Evolutionary conservation across 92 coral and sea anemone species (phyloP).

Genomic region (Diadumene lineata): DNA sequence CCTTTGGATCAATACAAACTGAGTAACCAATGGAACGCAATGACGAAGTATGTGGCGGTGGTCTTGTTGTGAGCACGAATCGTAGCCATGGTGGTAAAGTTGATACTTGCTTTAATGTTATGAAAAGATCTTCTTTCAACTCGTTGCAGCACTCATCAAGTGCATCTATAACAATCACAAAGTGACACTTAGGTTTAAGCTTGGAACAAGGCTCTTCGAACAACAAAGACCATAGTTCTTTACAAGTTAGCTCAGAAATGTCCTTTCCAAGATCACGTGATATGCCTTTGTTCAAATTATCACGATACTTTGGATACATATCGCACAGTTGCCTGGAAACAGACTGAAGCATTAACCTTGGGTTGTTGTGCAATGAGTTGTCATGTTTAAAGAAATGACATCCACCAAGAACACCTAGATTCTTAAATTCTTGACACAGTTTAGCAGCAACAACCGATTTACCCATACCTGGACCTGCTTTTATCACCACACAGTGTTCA

Average conservation of each 20-base stretch:
- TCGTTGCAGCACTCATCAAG: no score
- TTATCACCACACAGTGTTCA: constrained; percentile 19
- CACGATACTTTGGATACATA: constrained; percentile 30
- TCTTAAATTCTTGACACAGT: constrained; percentile 12
- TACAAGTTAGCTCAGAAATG: constrained; percentile 7
- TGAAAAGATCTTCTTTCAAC: background rate
- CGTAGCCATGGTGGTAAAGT: constrained; percentile 7
- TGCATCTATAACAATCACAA: constrained; percentile 29
- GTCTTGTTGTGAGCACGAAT: constrained; percentile 18
- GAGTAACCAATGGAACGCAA: no score
- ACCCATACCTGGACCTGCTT: constrained; percentile 12
- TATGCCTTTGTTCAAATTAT: constrained; percentile 20
- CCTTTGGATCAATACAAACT: background rate
- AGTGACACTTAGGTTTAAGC: background rate
- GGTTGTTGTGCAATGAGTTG: constrained; percentile 16
- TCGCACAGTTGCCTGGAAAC: constrained; percentile 35
- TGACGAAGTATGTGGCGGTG: background rate
- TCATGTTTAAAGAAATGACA: no score
- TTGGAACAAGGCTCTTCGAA: no score
- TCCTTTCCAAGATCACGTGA: background rate
- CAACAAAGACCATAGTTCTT: constrained; percentile 31
- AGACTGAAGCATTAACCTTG: no score
- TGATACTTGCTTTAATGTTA: background rate
- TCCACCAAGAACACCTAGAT: constrained; percentile 17
- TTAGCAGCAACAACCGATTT: no score